A percentile compares a stretch with the other conserved stretches of the same genome.
Conservation (phyloP, 2,113 vertebrate genomes). For the Notiomystis cincta region DNA sequence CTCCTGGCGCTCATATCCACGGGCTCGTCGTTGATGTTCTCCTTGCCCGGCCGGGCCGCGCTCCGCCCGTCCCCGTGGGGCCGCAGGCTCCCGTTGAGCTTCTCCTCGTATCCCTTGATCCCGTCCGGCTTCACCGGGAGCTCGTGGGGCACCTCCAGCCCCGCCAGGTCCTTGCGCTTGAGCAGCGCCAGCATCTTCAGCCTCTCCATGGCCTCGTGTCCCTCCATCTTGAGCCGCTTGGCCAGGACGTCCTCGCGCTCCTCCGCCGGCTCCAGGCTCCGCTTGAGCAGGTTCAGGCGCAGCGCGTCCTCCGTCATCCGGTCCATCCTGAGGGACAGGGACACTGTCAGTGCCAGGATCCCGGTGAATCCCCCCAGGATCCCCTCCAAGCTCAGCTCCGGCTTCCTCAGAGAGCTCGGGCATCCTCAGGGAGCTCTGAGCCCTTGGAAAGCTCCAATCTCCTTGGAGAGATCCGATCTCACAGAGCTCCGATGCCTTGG, state of each 20-base stretch:
- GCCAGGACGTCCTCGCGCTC: conserved; percentile 92
- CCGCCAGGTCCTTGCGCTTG: conserved; percentile 92
- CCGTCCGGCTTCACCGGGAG: conserved; percentile 72
- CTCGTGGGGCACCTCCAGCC: conserved; percentile 79
- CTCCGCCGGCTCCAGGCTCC: conserved; percentile 86
- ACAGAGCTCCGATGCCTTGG: too few species aligned
- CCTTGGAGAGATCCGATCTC: not conserved
- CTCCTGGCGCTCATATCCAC: conserved; percentile 96
- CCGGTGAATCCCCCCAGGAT: fast-evolving
- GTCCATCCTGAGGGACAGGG: conserved; percentile 85
- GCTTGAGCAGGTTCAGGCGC: conserved; percentile 90
- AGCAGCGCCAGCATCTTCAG: conserved; percentile 96
- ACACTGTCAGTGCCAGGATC: fast-evolving
- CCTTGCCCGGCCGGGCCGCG: conserved; percentile 85
- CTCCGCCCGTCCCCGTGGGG: conserved; percentile 72
- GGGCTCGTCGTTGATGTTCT: conserved; percentile 92
- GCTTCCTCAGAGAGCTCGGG: not conserved
- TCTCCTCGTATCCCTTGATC: conserved; percentile 80
- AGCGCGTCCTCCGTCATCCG: conserved; percentile 93
- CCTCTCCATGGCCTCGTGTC: conserved; percentile 96
- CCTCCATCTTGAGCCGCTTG: conserved; percentile 95
- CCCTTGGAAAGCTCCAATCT: not conserved
- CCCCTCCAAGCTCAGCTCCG: not conserved
- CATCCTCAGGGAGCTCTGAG: not conserved
- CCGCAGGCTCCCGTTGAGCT: conserved; percentile 79